These are phyloP conservation scores for Neogobius melanostomus DNA, from an alignment of 2,113 vertebrate genomes.

Conservation along the genomic window DNA sequence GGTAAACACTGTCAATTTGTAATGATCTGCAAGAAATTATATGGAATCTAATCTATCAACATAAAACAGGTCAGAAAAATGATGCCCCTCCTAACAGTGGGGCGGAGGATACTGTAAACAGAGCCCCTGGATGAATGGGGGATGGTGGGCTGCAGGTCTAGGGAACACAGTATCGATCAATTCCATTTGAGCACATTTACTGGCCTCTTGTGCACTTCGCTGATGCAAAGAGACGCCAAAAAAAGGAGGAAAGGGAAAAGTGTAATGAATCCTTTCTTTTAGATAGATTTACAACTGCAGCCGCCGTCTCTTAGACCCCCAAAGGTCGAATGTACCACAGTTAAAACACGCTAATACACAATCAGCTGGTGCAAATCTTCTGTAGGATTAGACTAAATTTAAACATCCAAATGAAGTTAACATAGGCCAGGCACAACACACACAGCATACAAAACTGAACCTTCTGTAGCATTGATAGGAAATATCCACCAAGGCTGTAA, in stretches of 20 bases:
- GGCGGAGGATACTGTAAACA: background rate
- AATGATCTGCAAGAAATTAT: background rate
- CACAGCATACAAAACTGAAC: background rate
- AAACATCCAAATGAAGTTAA: background rate
- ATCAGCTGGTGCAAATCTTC: background rate
- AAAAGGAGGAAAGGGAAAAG: conserved; percentile 4
- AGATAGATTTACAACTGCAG: conserved; percentile 41
- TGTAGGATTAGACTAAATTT: background rate
- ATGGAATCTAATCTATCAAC: background rate
- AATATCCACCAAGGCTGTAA: background rate
- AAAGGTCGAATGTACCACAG: conserved; percentile 13
- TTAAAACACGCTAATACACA: conserved; percentile 19
- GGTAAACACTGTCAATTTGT: background rate
- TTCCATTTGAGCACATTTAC: conserved; percentile 24
- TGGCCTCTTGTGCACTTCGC: conserved; percentile 1
- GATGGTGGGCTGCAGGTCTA: conserved; percentile 26
- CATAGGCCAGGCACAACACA: background rate
- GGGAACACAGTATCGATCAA: conserved; percentile 50
- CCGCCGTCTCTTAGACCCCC: background rate
- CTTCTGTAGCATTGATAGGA: background rate
- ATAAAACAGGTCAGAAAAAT: conserved; percentile 6
- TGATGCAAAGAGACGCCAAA: conserved; percentile 22
- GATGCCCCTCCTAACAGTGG: conserved; percentile 27
- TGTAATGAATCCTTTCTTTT: conserved; percentile 30
- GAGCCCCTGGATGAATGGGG: background rate